Conservation (phyloP, 2,888 invertebrate genomes). For the Hydropsyche betteni region DNA sequence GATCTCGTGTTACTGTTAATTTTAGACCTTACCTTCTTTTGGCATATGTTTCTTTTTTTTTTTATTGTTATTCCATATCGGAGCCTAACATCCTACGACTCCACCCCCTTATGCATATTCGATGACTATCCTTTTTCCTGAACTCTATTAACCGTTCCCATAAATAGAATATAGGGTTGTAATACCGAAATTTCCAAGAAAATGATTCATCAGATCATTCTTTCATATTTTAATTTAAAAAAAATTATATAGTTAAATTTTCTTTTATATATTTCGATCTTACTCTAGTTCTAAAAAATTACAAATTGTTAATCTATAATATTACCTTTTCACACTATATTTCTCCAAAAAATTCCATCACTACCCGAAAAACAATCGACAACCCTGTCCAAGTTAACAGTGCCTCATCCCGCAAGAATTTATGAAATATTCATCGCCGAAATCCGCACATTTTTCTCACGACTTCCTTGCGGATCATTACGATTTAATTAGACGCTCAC, state of each 20-base stretch:
- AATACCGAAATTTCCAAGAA: too few relatives aligned
- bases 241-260: background rate
- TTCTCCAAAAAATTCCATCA: too few relatives aligned
- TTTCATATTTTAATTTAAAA: background rate
- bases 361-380: too few relatives aligned
- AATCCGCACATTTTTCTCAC: too few relatives aligned
- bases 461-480: background rate
- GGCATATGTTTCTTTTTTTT: conserved; percentile 27
- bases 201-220: too few relatives aligned
- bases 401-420: too few relatives aligned
- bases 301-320: too few relatives aligned
- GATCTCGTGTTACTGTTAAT: conserved; percentile 20
- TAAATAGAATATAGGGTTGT: background rate
- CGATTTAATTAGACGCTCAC: background rate
- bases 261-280: too few relatives aligned
- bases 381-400: too few relatives aligned
- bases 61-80: background rate
- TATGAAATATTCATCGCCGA: too few relatives aligned
- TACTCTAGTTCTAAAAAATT: too few relatives aligned
- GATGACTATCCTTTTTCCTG: conserved; percentile 27
- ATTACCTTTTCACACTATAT: too few relatives aligned
- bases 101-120: conserved; percentile 27
- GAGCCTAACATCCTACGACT: background rate
- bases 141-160: conserved; percentile 4
- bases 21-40: conserved; percentile 17